Base-by-base conservation (phyloP, 2,113 vertebrate species). In the Cyanoderma ruficeps region DNA sequence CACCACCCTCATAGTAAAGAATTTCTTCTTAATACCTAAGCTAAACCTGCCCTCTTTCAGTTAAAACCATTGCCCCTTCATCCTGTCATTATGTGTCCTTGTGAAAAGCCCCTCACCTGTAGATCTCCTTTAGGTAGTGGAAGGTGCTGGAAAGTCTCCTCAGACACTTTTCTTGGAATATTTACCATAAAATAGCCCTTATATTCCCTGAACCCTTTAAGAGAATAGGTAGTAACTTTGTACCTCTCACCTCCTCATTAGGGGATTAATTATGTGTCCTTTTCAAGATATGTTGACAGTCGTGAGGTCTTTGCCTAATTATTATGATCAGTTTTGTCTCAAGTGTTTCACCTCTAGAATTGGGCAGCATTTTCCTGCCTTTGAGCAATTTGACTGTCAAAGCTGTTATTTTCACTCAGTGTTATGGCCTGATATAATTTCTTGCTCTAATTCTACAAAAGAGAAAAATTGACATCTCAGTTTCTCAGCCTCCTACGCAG, bases 401-500 rank as follows among this genome's bases (percentile, higher is more conserved):
- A 93, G 60, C 74, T 85, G 37, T 90, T 91, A 83, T 88, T 95
- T 93, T 80, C 75, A 50, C 37, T 88, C 74, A 50, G 3, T 2
- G 8, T 88, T 77, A 56, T n/a, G 71, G 42, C 53, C 68, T 90
- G n/a, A 46, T 93, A 50, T n/a, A 72, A 75, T 92, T 96, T 77
- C 49, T 78, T 80, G 44, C 52, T 88, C 52, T 77, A 88, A 70
- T 83, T 87, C 56, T 88, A 56, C 49, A 60, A 75, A 88, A 88
- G 41, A 80, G 64, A 78, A 93, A 71, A 95, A 90, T 23, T 74
- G 74, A 57, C 70, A 83, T 90, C 91, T 96, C 83, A 72, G 56
- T 94, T 95, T 96, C 88, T 94, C 80, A 72, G 41, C 91, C 74
- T 95, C 91, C 87, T 91, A 85, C n/a, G 0, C 81, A 82, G 80